Base-by-base conservation (phyloP, 1,140 invertebrate species). In the Phortica variegata region DNA sequence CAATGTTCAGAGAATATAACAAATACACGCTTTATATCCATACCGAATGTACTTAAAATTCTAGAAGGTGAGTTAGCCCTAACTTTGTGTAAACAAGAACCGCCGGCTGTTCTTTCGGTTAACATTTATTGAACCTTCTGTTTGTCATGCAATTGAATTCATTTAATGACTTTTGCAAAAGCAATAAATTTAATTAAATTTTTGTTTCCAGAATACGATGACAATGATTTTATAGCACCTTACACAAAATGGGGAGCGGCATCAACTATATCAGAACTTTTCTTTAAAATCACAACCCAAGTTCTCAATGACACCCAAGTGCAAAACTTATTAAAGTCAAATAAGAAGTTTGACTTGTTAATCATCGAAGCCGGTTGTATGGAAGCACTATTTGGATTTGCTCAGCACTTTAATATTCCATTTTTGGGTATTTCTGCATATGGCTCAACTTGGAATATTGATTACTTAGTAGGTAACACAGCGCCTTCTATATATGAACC, bases 401-500 rank as follows among this genome's bases (percentile, higher is more conserved):
- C 52, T 1, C 38, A 60, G 32, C 46, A 58, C 38, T 75, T 53
- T 10, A 65, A 72, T 38, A 60, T 65, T 1, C 45, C 56, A 0
- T 21, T 75, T 18, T 59, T 75, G 18, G 68, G 62, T 0, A 29
- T 75, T 10, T 52, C 68, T 2, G 49, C 65, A 3, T 65, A 32
- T 23, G 72, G 58, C 2, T 43, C 56, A 1, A 38, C 58, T 0
- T 68, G 63, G 63, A 68, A 63, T n/a, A 62, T 68, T 13, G 63
- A 68, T 12, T 63, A 53, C 12, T 26, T 68, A 8, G 63, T 48
- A 1, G 63, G 63, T 0, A 68, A 68, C n/a, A 52, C 45, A 3
- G 69, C 75, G 12, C 60, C 70, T 0, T 73, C 60, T 40, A 29
- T 63, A 0, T 78, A 77, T 19, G 62, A 77, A n/a, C 73, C 76